Evolutionary conservation across 2,113 vertebrate genomes (phyloP).

Genomic region (Aramus guarauna): DNA sequence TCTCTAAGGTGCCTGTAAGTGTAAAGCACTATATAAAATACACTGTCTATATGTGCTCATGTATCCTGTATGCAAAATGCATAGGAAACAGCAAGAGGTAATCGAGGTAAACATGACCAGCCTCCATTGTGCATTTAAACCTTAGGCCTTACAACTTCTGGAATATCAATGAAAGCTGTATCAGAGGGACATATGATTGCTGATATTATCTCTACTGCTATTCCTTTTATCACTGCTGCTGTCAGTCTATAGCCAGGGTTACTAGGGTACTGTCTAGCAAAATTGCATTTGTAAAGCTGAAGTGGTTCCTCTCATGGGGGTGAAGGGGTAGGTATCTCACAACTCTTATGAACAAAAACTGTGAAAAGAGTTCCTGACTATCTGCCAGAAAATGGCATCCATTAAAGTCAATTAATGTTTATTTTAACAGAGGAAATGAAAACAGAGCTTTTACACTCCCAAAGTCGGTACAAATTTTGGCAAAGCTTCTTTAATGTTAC

Average conservation of each 20-base stretch:
- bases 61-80: background rate
- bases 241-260: background rate
- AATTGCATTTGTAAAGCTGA: conserved; percentile 3
- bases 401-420: background rate
- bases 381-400: background rate
- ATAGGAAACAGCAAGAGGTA: background rate
- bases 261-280: background rate
- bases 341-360: background rate
- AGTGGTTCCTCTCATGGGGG: background rate
- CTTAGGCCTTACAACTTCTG: background rate
- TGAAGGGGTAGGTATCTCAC: background rate
- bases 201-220: background rate
- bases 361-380: background rate
- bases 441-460: background rate
- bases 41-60: background rate
- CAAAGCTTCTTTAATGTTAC: background rate
- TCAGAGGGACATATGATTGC: background rate
- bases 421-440: background rate
- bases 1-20: background rate
- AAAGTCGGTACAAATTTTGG: background rate
- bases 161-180: background rate
- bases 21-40: background rate
- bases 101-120: background rate
- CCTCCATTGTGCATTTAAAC: background rate
- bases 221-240: background rate